A percentile compares a stretch with the other conserved stretches of the same genome.
Evolutionary conservation across 2,113 vertebrate species (phyloP).

Genomic region (Malurus melanocephalus): DNA sequence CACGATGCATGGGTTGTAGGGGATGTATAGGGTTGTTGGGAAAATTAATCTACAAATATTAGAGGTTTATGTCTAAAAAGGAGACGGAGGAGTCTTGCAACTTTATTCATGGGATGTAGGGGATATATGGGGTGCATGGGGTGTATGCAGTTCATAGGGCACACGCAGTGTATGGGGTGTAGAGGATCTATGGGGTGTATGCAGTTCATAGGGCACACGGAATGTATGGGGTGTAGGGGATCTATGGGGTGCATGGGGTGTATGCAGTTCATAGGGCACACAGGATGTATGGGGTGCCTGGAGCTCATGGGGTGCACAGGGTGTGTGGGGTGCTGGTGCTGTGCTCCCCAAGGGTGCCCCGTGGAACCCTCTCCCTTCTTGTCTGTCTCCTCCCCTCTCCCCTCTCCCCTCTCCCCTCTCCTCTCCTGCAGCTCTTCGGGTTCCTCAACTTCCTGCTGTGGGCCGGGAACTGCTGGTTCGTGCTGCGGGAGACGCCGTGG

Average conservation of each 20-base stretch:
- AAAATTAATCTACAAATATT: no score
- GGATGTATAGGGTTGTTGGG: no score
- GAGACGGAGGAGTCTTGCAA: no score
- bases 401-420: neutral
- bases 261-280: fast-evolving
- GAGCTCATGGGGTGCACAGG: no score
- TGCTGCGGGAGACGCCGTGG: conserved; percentile 92
- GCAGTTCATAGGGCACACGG: no score
- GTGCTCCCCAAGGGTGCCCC: neutral
- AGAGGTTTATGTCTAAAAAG: no score
- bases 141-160: fast-evolving
- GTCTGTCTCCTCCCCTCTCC: neutral
- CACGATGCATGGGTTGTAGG: fast-evolving
- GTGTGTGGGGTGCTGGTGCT: fast-evolving
- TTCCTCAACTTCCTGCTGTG: conserved; percentile 93
- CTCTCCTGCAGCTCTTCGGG: conserved; percentile 85
- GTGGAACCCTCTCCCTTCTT: neutral
- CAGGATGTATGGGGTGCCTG: fast-evolving
- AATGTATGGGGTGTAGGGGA: fast-evolving
- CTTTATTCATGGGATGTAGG: no score
- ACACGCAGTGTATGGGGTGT: neutral
- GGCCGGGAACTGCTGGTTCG: conserved; percentile 95
- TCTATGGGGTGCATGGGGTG: fast-evolving
- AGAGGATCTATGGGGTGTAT: fast-evolving
- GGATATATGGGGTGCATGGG: neutral